Evolutionary conservation across 2,888 invertebrate genomes (phyloP).

Genomic region (Ophraella communa): DNA sequence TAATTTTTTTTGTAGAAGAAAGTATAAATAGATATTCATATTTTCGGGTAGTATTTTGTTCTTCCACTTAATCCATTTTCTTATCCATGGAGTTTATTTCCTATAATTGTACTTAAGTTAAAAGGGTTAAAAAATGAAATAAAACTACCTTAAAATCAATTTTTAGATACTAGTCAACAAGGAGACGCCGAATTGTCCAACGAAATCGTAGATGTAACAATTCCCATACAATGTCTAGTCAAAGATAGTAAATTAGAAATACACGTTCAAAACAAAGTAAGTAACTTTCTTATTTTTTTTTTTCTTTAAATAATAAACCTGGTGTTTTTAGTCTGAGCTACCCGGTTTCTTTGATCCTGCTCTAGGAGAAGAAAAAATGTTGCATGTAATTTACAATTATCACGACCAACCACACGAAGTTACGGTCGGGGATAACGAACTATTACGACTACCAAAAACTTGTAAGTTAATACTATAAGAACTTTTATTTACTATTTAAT

Average conservation of each 20-base stretch:
- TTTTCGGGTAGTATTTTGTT: no score
- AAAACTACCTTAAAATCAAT: no score
- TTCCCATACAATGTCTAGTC: conserved; percentile 92
- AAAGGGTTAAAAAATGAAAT: no score
- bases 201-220: conserved; percentile 88
- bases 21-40: no score
- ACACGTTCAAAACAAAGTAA: conserved; percentile 85
- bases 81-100: no score
- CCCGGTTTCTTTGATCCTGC: conserved; percentile 98
- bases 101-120: no score
- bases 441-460: conserved; percentile 78
- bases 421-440: conserved; percentile 79
- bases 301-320: no score
- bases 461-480: no score
- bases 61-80: no score
- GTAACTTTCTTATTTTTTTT: conserved; percentile 4
- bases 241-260: conserved; percentile 88
- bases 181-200: conserved; percentile 50
- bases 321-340: conserved; percentile 85
- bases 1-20: no score
- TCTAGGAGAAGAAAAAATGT: conserved; percentile 87
- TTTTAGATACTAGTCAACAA: conserved; percentile 29
- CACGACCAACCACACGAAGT: conserved; percentile 80
- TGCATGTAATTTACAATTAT: conserved; percentile 86
- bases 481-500: not conserved